Conservation (phyloP, 2,888 invertebrate species). For the Agonopterix heracliana region DNA sequence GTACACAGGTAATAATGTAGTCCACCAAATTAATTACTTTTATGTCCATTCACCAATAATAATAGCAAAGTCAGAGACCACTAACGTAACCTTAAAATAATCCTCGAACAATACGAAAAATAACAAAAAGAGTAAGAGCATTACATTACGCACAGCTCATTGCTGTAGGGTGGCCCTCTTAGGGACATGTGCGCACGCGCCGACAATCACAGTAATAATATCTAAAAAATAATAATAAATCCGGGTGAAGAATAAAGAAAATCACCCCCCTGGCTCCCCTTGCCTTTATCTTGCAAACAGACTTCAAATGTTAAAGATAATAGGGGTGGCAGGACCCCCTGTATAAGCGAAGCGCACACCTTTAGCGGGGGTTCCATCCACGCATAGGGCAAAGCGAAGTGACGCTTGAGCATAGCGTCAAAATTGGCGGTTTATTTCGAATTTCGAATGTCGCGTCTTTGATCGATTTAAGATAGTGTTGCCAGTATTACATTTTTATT, state of each 20-base stretch:
- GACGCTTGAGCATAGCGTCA: slow-evolving; percentile 38
- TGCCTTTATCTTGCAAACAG: slow-evolving; percentile 76
- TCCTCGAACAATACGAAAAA: slow-evolving; percentile 56
- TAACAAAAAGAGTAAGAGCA: slow-evolving; percentile 63
- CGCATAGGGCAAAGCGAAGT: slow-evolving; percentile 37
- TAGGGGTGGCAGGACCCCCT: slow-evolving; percentile 65
- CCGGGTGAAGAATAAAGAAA: slow-evolving; percentile 76
- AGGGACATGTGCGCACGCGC: slow-evolving; percentile 71
- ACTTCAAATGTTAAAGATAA: slow-evolving; percentile 75
- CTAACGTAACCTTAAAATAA: slow-evolving; percentile 62
- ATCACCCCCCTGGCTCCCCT: slow-evolving; percentile 68
- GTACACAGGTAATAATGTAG: too few relatives aligned
- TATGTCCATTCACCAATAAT: slow-evolving; percentile 21
- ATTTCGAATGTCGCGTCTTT: slow-evolving; percentile 37
- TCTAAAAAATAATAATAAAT: slow-evolving; percentile 77
- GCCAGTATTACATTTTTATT: slow-evolving; percentile 2
- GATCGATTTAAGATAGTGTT: slow-evolving; percentile 9
- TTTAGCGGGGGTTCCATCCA: slow-evolving; percentile 59
- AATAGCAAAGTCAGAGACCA: slow-evolving; percentile 37
- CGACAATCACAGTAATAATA: slow-evolving; percentile 73
- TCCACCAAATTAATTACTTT: too few relatives aligned
- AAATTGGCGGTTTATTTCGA: slow-evolving; percentile 63
- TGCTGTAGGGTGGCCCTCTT: slow-evolving; percentile 48
- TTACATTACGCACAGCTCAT: slow-evolving; percentile 43
- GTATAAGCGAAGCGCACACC: slow-evolving; percentile 52